Evolutionary conservation across 2,797 vertebrate species (phyloP), one percentile per base, ranked within the genome.

Genomic region (Sarcoramphus papa): DNA sequence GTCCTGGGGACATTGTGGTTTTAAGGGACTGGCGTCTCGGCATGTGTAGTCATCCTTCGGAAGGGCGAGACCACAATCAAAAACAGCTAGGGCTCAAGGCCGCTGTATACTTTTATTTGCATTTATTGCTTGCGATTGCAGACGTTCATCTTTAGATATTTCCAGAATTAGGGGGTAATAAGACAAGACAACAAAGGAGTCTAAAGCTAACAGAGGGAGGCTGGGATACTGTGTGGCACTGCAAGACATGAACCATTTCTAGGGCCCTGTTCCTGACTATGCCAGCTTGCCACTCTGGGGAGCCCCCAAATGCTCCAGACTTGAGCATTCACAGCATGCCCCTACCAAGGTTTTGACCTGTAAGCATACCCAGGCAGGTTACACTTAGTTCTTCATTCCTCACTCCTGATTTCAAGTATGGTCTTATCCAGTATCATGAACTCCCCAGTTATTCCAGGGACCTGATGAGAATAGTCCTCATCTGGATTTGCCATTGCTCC

Each of bases 1-100:
- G 85, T 96, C 95, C 94, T 54, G 85, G 80, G 95, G 97, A 97
- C 94, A 93, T 94, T 19, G 87, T 74, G 95, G 76, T 60, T 95
- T 75, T 23, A 24, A 94, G 93, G 94, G 79, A 40, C 70, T 91
- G 93, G 67, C 85, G 0, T 91, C 94, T 93, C 13, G 0, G 89
- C 9, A 0, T 12, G 60, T 35, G 85, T 69, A 93, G 65, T 74
- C 73, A 45, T 92, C 90, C 92, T 30, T 40, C 0, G 14, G 93
- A 50, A 96, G 86, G 91, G 87, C 6, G 14, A 85, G 85, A 72
- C 12, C 25, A 7, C 24, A 9, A 10, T 27, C 62, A 4, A 24
- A 75, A 95, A 10, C 79, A 40, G 69, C 65, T 7, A 25, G 62
- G 88, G 89, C 97, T 95, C 89, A 41, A 47, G 87, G 93, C 87